These are phyloP conservation scores for Strigamia maritima DNA, from an alignment of 2,888 invertebrate genomes.

Conservation along the genomic window DNA sequence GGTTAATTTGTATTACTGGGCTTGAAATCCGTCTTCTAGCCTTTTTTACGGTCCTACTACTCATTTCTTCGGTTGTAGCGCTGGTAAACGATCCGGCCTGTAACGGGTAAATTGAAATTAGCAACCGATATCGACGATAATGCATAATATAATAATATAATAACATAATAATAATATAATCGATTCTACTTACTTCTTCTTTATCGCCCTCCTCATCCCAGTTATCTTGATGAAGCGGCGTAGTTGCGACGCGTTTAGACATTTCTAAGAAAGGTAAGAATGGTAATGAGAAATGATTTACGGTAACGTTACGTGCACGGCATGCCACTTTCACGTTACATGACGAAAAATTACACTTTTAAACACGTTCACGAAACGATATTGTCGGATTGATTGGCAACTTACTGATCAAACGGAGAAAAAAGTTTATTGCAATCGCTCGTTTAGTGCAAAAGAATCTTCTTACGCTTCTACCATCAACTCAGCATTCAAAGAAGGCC, in stretches of 20 bases:
- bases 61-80: constrained; percentile 65
- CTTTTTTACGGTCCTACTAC: constrained; percentile 72
- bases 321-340: not conserved
- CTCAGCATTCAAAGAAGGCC: constrained; percentile 5
- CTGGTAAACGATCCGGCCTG: constrained; percentile 42
- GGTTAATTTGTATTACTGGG: not conserved
- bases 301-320: not conserved
- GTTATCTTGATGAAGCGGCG: constrained; percentile 76
- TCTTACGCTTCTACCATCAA: not conserved
- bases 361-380: not conserved
- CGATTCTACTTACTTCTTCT: constrained; percentile 61
- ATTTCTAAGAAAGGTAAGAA: constrained; percentile 52
- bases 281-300: not conserved
- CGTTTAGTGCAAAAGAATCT: not conserved
- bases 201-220: constrained; percentile 76
- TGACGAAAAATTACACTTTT: not conserved
- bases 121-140: not conserved
- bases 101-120: not conserved
- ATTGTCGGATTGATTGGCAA: not conserved
- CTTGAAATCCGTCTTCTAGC: constrained; percentile 64
- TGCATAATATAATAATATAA: too few relatives aligned
- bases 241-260: constrained; percentile 73
- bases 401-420: not conserved
- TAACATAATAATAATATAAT: too few relatives aligned
- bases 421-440: not conserved